Conservation (phyloP, 2,113 vertebrate species). For the Fulica atra region DNA sequence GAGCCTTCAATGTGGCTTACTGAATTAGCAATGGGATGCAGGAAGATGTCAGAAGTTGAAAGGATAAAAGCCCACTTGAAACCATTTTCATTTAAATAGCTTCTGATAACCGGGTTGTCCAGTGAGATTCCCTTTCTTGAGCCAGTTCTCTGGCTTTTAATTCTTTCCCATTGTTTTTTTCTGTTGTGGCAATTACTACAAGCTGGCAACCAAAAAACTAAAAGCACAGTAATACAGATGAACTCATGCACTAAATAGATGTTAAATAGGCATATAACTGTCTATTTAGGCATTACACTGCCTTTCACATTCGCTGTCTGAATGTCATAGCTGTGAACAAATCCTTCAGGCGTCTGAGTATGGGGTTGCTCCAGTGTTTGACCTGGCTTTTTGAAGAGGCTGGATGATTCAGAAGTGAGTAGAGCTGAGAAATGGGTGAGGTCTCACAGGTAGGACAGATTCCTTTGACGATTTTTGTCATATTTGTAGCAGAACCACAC, state of each 20-base stretch:
- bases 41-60: slow-evolving; percentile 4
- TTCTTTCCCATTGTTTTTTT: neutral
- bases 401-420: neutral
- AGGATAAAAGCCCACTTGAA: slow-evolving; percentile 9
- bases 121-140: neutral
- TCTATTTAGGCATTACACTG: neutral
- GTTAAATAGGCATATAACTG: neutral
- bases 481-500: neutral
- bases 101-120: neutral
- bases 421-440: neutral
- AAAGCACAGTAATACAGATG: neutral
- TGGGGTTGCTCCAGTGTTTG: neutral
- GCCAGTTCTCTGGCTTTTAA: neutral
- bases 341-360: neutral
- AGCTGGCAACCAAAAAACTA: neutral
- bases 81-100: neutral
- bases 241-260: neutral
- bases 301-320: neutral
- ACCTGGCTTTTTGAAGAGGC: neutral
- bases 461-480: neutral
- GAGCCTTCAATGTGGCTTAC: slow-evolving; percentile 5
- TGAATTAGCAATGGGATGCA: slow-evolving; percentile 7
- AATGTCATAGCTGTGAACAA: neutral
- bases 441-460: neutral
- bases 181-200: neutral